Conservation (phyloP, 2,888 invertebrate genomes). For the Trilocha varians region DNA sequence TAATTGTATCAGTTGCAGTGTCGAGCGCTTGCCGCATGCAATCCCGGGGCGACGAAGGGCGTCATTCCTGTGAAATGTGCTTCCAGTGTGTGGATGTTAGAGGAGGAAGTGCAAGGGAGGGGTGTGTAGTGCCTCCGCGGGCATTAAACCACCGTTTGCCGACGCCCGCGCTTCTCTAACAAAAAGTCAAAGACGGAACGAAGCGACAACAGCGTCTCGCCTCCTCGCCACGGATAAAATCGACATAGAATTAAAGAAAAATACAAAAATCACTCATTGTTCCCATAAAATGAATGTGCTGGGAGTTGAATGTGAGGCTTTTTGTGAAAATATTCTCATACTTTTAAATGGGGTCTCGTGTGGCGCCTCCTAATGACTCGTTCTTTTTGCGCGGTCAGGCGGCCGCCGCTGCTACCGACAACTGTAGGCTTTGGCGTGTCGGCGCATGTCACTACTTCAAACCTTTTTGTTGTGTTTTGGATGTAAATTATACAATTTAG, state of each 20-base stretch:
- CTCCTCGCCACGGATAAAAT: constrained; percentile 67
- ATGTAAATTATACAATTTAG: constrained; percentile 69
- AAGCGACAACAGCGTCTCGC: constrained; percentile 60
- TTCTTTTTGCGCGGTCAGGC: constrained; percentile 66
- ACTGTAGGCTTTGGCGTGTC: constrained; percentile 65
- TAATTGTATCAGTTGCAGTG: constrained; percentile 12
- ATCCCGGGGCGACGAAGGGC: constrained; percentile 23
- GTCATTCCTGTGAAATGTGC: constrained; percentile 49
- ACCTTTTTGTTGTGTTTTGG: constrained; percentile 58
- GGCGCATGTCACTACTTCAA: constrained; percentile 56
- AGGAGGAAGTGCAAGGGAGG: constrained; percentile 18
- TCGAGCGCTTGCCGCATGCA: constrained; percentile 3
- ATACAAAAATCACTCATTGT: constrained; percentile 74
- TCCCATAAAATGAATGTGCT: constrained; percentile 74
- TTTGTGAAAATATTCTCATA: constrained; percentile 74
- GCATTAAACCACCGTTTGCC: constrained; percentile 50
- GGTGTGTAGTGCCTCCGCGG: constrained; percentile 38
- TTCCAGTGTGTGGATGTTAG: constrained; percentile 32
- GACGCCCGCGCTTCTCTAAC: constrained; percentile 56
- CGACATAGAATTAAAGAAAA: constrained; percentile 73
- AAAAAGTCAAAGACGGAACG: constrained; percentile 68
- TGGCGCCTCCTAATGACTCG: constrained; percentile 72
- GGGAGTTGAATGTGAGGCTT: constrained; percentile 71
- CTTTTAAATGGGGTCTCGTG: constrained; percentile 72
- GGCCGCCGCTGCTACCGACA: constrained; percentile 40